phyloP scores from a whole-genome alignment of 2,113 vertebrate species.

The Apistogramma diplotaenia region DNA sequence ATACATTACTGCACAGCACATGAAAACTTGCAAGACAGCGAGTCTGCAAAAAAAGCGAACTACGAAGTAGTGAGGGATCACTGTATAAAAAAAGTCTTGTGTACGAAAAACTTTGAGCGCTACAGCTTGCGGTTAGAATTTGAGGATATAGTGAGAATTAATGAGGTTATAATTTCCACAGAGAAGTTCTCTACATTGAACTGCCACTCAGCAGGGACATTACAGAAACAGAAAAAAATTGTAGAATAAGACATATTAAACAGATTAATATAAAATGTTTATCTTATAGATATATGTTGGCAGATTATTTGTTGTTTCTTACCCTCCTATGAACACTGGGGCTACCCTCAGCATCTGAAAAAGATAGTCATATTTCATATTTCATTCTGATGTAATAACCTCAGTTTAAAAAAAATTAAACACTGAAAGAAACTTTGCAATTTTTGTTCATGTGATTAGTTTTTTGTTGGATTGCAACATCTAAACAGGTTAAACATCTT shows the following conservation, averaged over 20 bases:
- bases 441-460: not conserved
- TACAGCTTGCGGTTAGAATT: not conserved
- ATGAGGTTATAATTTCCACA: no score
- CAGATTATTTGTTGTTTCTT: not conserved
- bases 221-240: no score
- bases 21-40: no score
- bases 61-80: no score
- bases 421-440: no score
- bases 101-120: not conserved
- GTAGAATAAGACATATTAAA: not conserved
- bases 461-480: no score
- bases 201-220: no score
- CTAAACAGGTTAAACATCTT: no score
- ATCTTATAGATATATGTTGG: not conserved
- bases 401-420: not conserved
- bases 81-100: not conserved
- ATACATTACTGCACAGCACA: no score
- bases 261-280: not conserved
- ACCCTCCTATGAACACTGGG: conserved; percentile 57
- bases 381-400: not conserved
- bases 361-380: not conserved
- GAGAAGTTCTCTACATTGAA: no score
- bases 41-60: no score
- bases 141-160: not conserved
- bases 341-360: conserved; percentile 50